Base-by-base conservation (phyloP, 1,140 invertebrate species). In the Cydia amplana region DNA sequence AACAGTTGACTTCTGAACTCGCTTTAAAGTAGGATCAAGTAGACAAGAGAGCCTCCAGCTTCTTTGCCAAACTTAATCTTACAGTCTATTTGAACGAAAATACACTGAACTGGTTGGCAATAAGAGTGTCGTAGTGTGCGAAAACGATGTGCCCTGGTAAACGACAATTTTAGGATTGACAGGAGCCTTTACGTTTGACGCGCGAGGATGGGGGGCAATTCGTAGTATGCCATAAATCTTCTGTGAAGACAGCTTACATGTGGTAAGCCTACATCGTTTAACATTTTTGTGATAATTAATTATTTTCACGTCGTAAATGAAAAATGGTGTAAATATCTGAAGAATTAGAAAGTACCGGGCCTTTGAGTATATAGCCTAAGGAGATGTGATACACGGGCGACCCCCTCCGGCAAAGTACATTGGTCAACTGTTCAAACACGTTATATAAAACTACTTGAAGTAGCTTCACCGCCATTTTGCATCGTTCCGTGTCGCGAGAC, bases 181-280 rank as follows among this genome's bases (percentile, higher is more conserved):
- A 88, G 84, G 80, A 91, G 84, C 86, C 87, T 87, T 90, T 84
- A 82, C 76, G 79, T 81, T 83, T 84, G 87, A 89, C 80, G 85
- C 79, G 78, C 77, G 77, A 85, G 79, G 81, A 84, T 80, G 85
- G 82, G 80, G 78, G 80, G 80, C 46, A 32, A 51, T 55, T 60
- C 55, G 77, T 81, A 85, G 79, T 87, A 82, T 82, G 79, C 73
- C 87, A 89, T 91, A 89, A 91, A 91, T 91, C 87, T 89, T 87
- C 64, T 28, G 70, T 76, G 43, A 80, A 64, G 76, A 36, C 2
- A 82, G 83, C 74, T 88, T 84, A 89, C 80, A 89, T 89, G 83
- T 9, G n/a, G 60, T 28, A 73, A 49, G 43, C 40, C 25, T 25
- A 36, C 40, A 20, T 46, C 46, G 18, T 32, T 49, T 55, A 67